These are phyloP conservation scores for Tauraco hartlaubi DNA, from an alignment of 2,797 vertebrate species.

Conservation along the genomic window DNA sequence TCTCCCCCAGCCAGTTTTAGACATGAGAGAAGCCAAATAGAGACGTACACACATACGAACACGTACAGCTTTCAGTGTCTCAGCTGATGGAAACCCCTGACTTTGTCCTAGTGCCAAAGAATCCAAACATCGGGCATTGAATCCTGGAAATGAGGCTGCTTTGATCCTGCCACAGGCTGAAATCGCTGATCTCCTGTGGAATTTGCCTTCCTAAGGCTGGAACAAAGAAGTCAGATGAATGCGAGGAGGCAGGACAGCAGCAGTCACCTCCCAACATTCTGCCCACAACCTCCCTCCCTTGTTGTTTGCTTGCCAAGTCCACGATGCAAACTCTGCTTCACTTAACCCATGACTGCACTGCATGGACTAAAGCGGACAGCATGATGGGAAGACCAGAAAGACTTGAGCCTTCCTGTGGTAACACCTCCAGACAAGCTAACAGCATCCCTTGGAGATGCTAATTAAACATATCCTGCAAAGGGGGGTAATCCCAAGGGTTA, in stretches of 20 bases:
- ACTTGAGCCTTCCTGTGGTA: background rate
- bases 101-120: background rate
- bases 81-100: slow-evolving; percentile 18
- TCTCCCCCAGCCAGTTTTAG: background rate
- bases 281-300: background rate
- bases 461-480: background rate
- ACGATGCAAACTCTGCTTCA: background rate
- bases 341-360: background rate
- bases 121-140: background rate
- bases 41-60: fast-evolving
- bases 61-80: background rate
- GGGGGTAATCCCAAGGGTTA: background rate
- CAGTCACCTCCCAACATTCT: background rate
- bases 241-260: background rate
- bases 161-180: slow-evolving; percentile 24
- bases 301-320: background rate
- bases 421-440: background rate
- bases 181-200: background rate
- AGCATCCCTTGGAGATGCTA: background rate
- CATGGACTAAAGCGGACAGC: background rate
- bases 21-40: background rate
- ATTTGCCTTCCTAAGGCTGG: slow-evolving; percentile 53
- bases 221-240: slow-evolving; percentile 45
- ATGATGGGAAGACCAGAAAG: background rate
- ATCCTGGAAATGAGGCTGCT: slow-evolving; percentile 12